phyloP scores from a whole-genome alignment of 2,888 invertebrate species.

The Harpalus rubripes region DNA sequence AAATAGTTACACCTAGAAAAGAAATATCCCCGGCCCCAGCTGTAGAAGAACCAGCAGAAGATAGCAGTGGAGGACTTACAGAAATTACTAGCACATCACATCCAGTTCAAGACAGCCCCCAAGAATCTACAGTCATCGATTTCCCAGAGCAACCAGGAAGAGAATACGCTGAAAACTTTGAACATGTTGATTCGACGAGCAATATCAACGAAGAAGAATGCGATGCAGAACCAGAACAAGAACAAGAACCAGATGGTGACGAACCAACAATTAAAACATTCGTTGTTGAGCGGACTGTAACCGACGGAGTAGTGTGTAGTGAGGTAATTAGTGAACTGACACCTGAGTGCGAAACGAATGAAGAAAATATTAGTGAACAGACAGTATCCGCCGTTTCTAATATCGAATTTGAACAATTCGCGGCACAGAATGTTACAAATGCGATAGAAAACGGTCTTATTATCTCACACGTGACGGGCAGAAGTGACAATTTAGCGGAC shows the following conservation, averaged over 20 bases:
- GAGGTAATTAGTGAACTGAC: conserved; percentile 41
- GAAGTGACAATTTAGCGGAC: conserved; percentile 23
- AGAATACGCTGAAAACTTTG: conserved; percentile 32
- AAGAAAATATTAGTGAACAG: conserved; percentile 21
- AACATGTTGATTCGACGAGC: conserved; percentile 58
- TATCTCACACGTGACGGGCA: conserved; percentile 24
- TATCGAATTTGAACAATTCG: conserved; percentile 54
- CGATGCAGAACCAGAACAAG: conserved; percentile 38
- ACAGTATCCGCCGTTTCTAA: conserved; percentile 54
- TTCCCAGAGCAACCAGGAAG: not conserved
- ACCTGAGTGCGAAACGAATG: not conserved
- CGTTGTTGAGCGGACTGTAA: conserved; percentile 49
- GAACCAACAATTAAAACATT: conserved; percentile 37
- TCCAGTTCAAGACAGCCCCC: conserved; percentile 24
- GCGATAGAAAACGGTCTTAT: not conserved
- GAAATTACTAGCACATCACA: conserved; percentile 63
- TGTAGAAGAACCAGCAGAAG: conserved; percentile 32
- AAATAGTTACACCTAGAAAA: conserved; percentile 1
- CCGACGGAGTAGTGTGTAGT: conserved; percentile 53
- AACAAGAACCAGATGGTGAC: conserved; percentile 18
- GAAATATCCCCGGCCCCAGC: not conserved
- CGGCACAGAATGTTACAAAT: conserved; percentile 5
- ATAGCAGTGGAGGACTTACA: conserved; percentile 40
- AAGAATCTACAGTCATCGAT: not conserved
- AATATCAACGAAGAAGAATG: conserved; percentile 58